These are phyloP conservation scores for Littorina saxatilis DNA, from an alignment of 1,140 invertebrate genomes.

Conservation along the genomic window DNA sequence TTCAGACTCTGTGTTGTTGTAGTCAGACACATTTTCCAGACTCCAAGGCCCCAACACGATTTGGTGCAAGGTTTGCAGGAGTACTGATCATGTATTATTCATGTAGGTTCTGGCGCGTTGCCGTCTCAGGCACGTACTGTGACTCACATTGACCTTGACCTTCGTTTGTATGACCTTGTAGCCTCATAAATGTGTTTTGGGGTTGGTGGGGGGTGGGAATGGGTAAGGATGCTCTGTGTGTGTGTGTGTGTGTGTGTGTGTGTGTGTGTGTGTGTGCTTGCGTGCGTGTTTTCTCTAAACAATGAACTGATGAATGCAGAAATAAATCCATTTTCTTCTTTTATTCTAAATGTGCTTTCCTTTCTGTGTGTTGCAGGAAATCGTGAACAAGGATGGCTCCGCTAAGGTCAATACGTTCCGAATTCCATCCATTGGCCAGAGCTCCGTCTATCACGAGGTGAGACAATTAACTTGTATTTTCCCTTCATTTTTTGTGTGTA, in stretches of 20 bases:
- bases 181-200: not conserved
- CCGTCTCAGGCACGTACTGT: no score
- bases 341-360: not conserved
- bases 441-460: slow-evolving; percentile 95
- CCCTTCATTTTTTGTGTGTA: not conserved
- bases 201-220: not conserved
- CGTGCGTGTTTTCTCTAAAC: no score
- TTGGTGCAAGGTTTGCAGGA: no score
- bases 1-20: no score
- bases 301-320: not conserved
- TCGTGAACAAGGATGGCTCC: slow-evolving; percentile 85
- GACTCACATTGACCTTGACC: no score
- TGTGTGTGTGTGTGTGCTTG: not conserved
- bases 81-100: no score
- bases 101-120: no score
- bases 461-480: slow-evolving; percentile 38
- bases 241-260: not conserved
- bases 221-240: not conserved
- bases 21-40: no score
- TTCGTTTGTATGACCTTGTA: no score
- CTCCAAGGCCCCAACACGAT: no score
- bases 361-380: slow-evolving; percentile 78
- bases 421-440: slow-evolving; percentile 90
- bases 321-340: not conserved
- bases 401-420: slow-evolving; percentile 89